These are phyloP conservation scores for Otolemur crassicaudatus DNA, from an alignment of 2,797 vertebrate genomes.

Conservation along the genomic window DNA sequence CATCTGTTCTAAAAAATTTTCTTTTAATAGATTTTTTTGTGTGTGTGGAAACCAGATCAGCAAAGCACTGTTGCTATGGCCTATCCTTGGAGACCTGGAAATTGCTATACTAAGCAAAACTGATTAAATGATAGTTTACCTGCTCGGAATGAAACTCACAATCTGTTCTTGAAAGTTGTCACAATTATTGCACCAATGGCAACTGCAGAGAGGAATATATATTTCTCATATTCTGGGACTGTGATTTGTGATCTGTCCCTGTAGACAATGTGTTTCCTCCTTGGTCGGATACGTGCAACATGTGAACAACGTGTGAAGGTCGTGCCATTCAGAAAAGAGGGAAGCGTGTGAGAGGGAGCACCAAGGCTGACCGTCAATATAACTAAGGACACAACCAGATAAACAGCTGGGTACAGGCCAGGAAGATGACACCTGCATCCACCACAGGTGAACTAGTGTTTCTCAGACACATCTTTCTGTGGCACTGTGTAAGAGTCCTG, in stretches of 20 bases:
- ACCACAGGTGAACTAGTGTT: background rate
- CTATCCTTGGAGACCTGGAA: conserved; percentile 69
- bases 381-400: background rate
- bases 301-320: background rate
- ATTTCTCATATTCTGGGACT: background rate
- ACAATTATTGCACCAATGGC: conserved; percentile 49
- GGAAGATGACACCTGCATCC: background rate
- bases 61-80: conserved; percentile 68
- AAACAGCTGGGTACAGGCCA: background rate
- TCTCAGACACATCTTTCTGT: background rate
- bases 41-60: conserved; percentile 76
- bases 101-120: conserved; percentile 64
- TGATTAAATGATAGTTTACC: conserved; percentile 77
- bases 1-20: conserved; percentile 81
- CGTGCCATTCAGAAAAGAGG: background rate
- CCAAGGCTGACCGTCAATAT: background rate
- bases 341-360: background rate
- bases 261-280: background rate
- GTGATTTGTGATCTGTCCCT: background rate
- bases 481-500: background rate
- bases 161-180: conserved; percentile 65
- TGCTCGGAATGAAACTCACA: conserved; percentile 70
- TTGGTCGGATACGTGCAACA: background rate
- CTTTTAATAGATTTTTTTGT: conserved; percentile 72
- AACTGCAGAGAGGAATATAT: background rate